Conservation (phyloP, 2,888 invertebrate species). For the Drosophila robusta region DNA sequence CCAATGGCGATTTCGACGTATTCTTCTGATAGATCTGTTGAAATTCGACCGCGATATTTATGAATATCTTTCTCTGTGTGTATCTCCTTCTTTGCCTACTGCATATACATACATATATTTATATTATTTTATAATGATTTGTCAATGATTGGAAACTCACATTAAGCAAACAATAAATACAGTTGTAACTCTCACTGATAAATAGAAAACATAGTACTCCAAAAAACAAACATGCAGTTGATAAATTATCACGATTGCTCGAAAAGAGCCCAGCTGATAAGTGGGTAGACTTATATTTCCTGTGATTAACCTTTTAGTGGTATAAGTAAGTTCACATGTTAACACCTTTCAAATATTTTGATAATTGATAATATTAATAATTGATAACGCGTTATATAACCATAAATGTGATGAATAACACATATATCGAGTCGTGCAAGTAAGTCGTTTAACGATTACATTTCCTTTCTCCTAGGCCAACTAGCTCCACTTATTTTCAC, state of each 20-base stretch:
- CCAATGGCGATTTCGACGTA: slow-evolving; percentile 66
- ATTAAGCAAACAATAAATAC: slow-evolving; percentile 19
- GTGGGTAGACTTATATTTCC: neutral
- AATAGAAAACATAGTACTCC: slow-evolving; percentile 62
- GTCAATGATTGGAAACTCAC: slow-evolving; percentile 54
- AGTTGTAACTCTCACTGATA: slow-evolving; percentile 31
- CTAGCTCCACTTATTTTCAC: too few species aligned
- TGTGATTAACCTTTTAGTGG: too few species aligned
- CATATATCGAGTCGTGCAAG: too few species aligned
- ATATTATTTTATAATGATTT: slow-evolving; percentile 67
- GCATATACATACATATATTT: slow-evolving; percentile 49
- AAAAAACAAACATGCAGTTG: neutral
- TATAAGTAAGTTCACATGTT: neutral
- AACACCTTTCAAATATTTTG: too few species aligned
- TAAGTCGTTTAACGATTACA: too few species aligned
- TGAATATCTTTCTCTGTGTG: slow-evolving; percentile 17
- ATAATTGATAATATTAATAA: too few species aligned
- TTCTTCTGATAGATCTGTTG: slow-evolving; percentile 64
- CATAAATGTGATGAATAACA: too few species aligned
- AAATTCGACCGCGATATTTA: slow-evolving; percentile 1
- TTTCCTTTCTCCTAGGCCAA: too few species aligned
- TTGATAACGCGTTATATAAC: too few species aligned
- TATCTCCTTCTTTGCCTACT: slow-evolving; percentile 36
- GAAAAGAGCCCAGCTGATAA: neutral
- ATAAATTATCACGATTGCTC: neutral